phyloP scores from a whole-genome alignment of 2,797 vertebrate genomes.

The Typhlichthys subterraneus region DNA sequence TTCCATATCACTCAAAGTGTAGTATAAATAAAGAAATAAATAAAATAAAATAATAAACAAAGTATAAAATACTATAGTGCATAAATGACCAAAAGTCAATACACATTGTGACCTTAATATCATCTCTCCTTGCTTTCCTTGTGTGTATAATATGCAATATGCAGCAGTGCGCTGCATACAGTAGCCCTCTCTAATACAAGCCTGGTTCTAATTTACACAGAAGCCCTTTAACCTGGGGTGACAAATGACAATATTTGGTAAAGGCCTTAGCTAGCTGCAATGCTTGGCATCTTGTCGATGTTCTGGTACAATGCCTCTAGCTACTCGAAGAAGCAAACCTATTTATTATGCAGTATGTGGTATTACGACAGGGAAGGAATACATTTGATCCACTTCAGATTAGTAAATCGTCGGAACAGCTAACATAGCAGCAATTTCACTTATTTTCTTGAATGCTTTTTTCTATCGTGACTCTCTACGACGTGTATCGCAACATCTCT shows the following conservation, averaged over 20 bases:
- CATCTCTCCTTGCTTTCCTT: slow-evolving; percentile 20
- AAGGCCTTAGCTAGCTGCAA: slow-evolving; percentile 41
- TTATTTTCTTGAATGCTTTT: slow-evolving; percentile 40
- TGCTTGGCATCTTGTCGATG: slow-evolving; percentile 32
- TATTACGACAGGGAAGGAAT: slow-evolving; percentile 35
- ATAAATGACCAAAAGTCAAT: too few relatives aligned
- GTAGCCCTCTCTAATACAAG: slow-evolving; percentile 45
- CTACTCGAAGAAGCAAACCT: slow-evolving; percentile 22
- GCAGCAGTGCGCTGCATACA: slow-evolving; percentile 20
- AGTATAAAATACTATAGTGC: too few relatives aligned
- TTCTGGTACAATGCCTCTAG: slow-evolving; percentile 22
- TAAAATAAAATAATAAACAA: too few relatives aligned
- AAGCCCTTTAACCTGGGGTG: slow-evolving; percentile 58
- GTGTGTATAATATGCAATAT: background rate
- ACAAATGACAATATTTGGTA: slow-evolving; percentile 63
- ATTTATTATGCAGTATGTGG: slow-evolving; percentile 30
- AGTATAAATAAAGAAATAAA: too few relatives aligned
- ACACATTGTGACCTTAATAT: too few relatives aligned
- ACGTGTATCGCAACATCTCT: slow-evolving; percentile 8
- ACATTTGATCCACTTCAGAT: slow-evolving; percentile 42
- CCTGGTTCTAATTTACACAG: slow-evolving; percentile 69
- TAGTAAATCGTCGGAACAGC: slow-evolving; percentile 46
- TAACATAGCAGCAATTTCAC: slow-evolving; percentile 63
- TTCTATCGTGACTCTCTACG: background rate
- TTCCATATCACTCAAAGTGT: too few relatives aligned